A percentile compares a stretch with the other conserved stretches of the same genome.
These are phyloP conservation scores for Leptinotarsa lineolata DNA, from an alignment of 1,140 invertebrate genomes.

Conservation along the genomic window DNA sequence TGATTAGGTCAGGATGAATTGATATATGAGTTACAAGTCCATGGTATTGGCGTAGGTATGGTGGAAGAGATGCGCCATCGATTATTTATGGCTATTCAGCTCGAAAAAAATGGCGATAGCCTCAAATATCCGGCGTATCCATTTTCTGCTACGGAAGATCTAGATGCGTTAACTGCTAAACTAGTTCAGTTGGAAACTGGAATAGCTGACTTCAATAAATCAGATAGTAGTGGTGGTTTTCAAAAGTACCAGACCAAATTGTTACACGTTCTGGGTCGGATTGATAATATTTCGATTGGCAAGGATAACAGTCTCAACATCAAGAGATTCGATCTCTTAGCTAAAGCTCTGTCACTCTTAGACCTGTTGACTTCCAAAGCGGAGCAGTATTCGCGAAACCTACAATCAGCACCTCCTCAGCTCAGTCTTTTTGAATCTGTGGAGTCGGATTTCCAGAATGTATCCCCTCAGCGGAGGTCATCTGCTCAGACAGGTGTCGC, in stretches of 20 bases:
- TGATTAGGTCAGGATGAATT: slow-evolving; percentile 5
- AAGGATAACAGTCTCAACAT: background rate
- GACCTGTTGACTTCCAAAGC: background rate
- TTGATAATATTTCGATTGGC: background rate
- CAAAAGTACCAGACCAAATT: slow-evolving; percentile 7
- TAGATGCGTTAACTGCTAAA: background rate
- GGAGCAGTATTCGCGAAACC: background rate
- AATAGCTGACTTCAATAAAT: slow-evolving; percentile 8
- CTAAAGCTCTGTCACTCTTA: background rate
- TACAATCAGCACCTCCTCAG: background rate
- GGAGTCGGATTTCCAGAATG: background rate
- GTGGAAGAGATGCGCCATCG: slow-evolving; percentile 12
- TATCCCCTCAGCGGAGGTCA: background rate
- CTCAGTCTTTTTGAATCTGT: background rate
- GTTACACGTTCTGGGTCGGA: background rate
- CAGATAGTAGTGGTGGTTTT: background rate
- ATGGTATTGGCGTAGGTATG: background rate
- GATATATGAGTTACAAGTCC: background rate
- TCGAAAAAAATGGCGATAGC: slow-evolving; percentile 14
- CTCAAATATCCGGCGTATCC: slow-evolving; percentile 18
- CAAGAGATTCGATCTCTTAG: background rate
- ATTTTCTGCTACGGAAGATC: slow-evolving; percentile 11
- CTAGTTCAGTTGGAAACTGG: background rate
- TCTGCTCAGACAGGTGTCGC: background rate
- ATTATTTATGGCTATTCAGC: background rate